Conservation (phyloP, 2,113 vertebrate genomes). For the Semnornis frantzii region DNA sequence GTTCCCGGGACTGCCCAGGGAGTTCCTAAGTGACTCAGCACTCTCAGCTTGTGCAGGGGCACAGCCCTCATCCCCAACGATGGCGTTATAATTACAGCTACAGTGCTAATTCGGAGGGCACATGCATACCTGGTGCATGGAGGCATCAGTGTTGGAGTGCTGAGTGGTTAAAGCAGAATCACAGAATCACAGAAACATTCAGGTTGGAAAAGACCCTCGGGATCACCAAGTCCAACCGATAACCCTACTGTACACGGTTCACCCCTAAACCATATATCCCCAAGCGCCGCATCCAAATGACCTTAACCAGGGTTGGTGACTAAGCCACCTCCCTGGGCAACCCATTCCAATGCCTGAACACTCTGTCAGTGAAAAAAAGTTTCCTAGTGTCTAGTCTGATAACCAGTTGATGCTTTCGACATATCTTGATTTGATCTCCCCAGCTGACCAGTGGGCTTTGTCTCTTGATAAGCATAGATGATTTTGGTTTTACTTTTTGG, state of each 20-base stretch:
- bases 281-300: no score
- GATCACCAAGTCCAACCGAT: no score
- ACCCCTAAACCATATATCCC: no score
- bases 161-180: neutral
- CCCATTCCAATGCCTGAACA: no score
- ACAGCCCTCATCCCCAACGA: neutral
- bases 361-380: no score
- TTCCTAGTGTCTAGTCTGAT: no score
- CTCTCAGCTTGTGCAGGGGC: neutral
- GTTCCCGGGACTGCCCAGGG: slow-evolving; percentile 53
- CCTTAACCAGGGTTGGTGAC: no score
- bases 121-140: rapidly evolving
- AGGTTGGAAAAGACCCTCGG: no score
- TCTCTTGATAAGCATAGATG: neutral
- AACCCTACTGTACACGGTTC: no score
- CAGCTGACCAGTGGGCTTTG: neutral
- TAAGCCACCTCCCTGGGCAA: no score
- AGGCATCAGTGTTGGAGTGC: neutral
- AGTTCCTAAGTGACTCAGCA: slow-evolving; percentile 46
- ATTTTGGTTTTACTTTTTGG: no score
- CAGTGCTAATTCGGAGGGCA: rapidly evolving
- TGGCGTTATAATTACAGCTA: neutral
- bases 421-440: neutral
- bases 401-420: neutral
- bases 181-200: no score